These are phyloP conservation scores for Bucco capensis DNA, from an alignment of 2,113 vertebrate genomes.

Conservation along the genomic window DNA sequence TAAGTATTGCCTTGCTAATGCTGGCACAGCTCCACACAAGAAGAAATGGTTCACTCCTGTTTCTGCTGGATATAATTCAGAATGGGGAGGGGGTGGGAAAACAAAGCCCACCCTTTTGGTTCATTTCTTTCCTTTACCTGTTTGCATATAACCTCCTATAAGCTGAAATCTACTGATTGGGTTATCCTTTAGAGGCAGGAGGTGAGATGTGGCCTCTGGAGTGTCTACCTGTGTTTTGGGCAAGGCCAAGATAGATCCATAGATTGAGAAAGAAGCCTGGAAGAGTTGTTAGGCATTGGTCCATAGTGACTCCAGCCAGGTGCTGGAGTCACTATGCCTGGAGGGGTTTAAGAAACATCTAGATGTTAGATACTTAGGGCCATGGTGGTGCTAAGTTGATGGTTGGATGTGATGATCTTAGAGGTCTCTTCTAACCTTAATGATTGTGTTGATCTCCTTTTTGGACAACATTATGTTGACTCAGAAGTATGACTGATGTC, in stretches of 20 bases:
- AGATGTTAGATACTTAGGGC: no score
- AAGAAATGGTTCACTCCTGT: conserved; percentile 30
- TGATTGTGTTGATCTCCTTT: no score
- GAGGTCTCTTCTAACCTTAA: no score
- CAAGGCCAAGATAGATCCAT: neutral
- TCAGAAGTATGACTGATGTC: neutral
- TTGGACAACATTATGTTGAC: neutral
- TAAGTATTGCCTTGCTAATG: conserved; percentile 57
- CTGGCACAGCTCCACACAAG: conserved; percentile 42
- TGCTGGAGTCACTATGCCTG: no score
- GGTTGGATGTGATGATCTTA: no score
- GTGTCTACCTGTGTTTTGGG: neutral
- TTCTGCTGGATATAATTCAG: neutral
- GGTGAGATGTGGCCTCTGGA: neutral
- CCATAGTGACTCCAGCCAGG: no score
- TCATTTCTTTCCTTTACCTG: conserved; percentile 8
- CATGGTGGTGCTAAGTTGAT: no score
- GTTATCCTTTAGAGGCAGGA: neutral
- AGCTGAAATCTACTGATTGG: neutral
- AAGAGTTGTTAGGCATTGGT: no score
- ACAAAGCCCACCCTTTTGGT: neutral
- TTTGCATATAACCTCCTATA: neutral
- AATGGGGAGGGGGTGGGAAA: neutral
- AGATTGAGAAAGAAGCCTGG: no score
- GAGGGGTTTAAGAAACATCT: no score